These are phyloP conservation scores for Coregonus suidteri DNA, from an alignment of 2,797 vertebrate species.

Conservation along the genomic window DNA sequence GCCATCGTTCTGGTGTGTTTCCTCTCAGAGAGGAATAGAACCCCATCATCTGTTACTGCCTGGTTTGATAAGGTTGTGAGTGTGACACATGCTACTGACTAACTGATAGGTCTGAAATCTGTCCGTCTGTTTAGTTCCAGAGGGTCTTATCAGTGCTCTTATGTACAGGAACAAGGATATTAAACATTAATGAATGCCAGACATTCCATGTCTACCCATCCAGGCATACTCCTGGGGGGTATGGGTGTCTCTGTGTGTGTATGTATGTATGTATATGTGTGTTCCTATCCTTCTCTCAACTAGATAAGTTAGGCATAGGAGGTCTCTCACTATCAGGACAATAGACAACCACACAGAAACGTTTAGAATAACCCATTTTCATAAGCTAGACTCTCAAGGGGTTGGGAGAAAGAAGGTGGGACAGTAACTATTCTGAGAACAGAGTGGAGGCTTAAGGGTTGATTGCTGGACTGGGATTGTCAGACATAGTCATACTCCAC, in stretches of 20 bases:
- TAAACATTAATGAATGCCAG: conserved; percentile 51
- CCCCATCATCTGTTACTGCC: neutral
- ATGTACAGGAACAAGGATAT: conserved; percentile 45
- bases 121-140: conserved; percentile 12
- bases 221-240: neutral
- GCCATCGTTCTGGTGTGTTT: too few relatives aligned
- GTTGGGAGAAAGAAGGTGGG: too few relatives aligned
- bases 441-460: too few relatives aligned
- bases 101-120: neutral
- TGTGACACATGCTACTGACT: neutral
- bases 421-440: too few relatives aligned
- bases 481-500: too few relatives aligned
- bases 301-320: conserved; percentile 18
- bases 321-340: conserved; percentile 9
- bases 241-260: too few relatives aligned
- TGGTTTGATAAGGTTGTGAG: neutral
- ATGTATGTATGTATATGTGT: too few relatives aligned
- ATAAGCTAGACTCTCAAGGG: too few relatives aligned
- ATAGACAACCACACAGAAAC: too few relatives aligned
- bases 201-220: conserved; percentile 23
- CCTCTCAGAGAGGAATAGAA: neutral
- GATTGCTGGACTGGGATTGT: too few relatives aligned
- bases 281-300: too few relatives aligned
- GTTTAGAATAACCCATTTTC: too few relatives aligned
- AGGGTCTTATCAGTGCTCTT: conserved; percentile 55